Evolutionary conservation across 1,140 invertebrate species (phyloP), one percentile per base, ranked within the genome.

Genomic region (Ditylenchus dipsaci): DNA sequence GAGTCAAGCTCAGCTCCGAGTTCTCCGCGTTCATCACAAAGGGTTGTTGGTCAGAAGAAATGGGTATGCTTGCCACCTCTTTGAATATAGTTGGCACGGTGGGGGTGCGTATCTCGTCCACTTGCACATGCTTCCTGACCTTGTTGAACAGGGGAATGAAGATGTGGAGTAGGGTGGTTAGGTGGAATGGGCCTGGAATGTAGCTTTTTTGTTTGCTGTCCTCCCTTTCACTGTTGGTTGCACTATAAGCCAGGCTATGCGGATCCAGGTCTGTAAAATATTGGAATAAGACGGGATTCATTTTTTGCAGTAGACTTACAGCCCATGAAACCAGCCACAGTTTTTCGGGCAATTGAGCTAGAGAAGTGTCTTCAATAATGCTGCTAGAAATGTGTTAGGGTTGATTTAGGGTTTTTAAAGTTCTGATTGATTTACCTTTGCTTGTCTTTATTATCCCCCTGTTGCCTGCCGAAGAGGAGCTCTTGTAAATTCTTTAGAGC

Each of bases 401-500:
- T n/a, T n/a, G n/a, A n/a, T 61, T 33, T 61, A 13, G 27, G 29
- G 8, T 61, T 33, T 61, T 61, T 30, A 8, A 3, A 3, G 27
- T 8, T 26, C 15, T 53, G 29, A 8, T 56, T 21, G 11, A 17
- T 26, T 53, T 53, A 61, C 59, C 19, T 43, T 27, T 30, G 59
- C 38, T 61, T 61, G 19, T 61, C 59, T n/a, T 61, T 61, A 5
- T 21, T 21, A 43, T 57, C 63, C 15, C 26, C 60, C 56, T 64
- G 67, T 59, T 70, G 65, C 7, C 66, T 58, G 23, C 76, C 75
- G 65, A 75, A 76, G 23, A 83, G 58, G 61, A 85, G 81, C 74
- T 85, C 85, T 65, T 86, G 74, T 29, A 75, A 67, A 56, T 78
- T 85, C 74, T 86, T 86, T 23, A 87, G 75, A 21, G 86, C 85